Evolutionary conservation across 2,797 vertebrate species (phyloP).

Genomic region (Craterocephalus amniculus): DNA sequence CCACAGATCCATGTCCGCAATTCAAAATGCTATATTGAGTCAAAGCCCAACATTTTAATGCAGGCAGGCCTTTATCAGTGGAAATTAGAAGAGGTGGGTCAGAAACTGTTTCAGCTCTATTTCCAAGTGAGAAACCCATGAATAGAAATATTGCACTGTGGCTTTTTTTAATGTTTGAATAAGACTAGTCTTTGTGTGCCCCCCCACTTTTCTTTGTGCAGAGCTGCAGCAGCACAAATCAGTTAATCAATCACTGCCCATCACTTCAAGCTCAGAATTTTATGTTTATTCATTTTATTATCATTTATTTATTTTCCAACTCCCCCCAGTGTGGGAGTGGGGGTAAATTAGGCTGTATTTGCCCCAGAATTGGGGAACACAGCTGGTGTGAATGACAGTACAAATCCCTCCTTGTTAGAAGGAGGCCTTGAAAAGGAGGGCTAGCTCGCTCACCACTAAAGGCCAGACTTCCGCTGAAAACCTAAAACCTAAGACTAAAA

Average conservation of each 20-base stretch:
- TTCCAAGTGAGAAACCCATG: background rate
- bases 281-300: background rate
- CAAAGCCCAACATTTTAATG: background rate
- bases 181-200: slow-evolving; percentile 29
- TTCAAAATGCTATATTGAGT: slow-evolving; percentile 11
- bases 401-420: slow-evolving; percentile 46
- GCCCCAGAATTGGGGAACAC: slow-evolving; percentile 42
- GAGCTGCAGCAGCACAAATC: slow-evolving; percentile 21
- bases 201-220: slow-evolving; percentile 61
- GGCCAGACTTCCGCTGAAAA: slow-evolving; percentile 51
- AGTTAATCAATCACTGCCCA: background rate
- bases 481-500: too few species aligned
- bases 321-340: background rate
- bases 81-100: background rate
- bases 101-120: slow-evolving; percentile 22
- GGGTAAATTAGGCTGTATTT: slow-evolving; percentile 33
- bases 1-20: background rate
- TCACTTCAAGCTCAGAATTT: background rate
- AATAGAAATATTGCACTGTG: background rate
- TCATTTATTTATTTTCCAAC: background rate
- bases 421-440: slow-evolving; percentile 52
- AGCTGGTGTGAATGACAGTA: slow-evolving; percentile 64
- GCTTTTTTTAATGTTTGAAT: background rate
- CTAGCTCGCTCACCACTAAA: slow-evolving; percentile 51
- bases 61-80: background rate